A percentile compares a stretch with the other conserved stretches of the same genome.
phyloP scores from a whole-genome alignment of 2,797 vertebrate species.

The Carduelis carduelis region DNA sequence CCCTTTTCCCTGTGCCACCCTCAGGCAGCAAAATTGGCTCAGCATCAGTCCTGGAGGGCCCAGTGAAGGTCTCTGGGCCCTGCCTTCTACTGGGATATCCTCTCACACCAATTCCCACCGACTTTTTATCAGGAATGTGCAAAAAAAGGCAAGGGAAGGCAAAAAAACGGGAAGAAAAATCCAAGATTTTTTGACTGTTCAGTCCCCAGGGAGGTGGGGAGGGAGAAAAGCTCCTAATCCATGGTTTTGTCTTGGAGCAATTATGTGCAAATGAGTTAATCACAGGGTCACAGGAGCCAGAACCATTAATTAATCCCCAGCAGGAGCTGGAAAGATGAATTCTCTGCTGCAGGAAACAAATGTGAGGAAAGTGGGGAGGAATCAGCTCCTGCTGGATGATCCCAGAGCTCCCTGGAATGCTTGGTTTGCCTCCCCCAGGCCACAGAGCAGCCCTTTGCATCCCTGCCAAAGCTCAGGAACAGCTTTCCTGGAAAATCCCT shows the following conservation, averaged over 20 bases:
- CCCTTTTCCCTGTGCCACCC: background rate
- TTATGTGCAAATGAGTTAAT: slow-evolving; percentile 74
- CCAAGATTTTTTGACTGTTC: background rate
- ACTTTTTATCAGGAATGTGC: background rate
- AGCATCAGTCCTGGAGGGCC: fast-evolving
- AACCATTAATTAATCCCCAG: slow-evolving; percentile 70
- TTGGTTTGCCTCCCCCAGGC: fast-evolving
- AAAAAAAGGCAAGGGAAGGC: background rate
- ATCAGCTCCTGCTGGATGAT: background rate
- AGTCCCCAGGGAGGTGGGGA: background rate
- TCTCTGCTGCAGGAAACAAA: slow-evolving; percentile 22
- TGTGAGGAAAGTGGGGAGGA: background rate
- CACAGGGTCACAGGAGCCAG: slow-evolving; percentile 64
- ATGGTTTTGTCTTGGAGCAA: slow-evolving; percentile 55
- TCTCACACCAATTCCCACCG: fast-evolving
- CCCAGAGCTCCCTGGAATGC: background rate
- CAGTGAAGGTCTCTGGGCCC: background rate
- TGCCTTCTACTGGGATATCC: background rate
- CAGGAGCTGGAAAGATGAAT: slow-evolving; percentile 39
- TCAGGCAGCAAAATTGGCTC: background rate
- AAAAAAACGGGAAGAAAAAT: background rate
- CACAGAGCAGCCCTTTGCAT: background rate
- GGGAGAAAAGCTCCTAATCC: slow-evolving; percentile 39
- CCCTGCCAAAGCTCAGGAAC: background rate
- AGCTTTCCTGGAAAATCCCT: background rate